Conservation (phyloP, 2,888 invertebrate species). For the Ormia ochracea region DNA sequence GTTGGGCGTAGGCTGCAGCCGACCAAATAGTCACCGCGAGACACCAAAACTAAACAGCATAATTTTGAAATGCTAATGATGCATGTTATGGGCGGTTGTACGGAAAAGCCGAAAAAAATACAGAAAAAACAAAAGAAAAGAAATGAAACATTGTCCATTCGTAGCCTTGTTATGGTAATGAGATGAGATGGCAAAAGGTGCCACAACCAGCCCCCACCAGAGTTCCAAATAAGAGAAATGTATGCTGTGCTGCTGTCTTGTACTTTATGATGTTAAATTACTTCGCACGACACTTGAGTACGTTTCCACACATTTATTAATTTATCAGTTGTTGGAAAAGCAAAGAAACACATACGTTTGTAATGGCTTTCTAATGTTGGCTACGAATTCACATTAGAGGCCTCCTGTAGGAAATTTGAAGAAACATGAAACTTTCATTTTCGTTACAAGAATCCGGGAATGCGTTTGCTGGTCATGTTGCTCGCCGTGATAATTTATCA, state of each 20-base stretch:
- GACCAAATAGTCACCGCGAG: not conserved
- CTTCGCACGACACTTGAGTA: conserved; percentile 53
- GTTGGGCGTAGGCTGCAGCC: conserved; percentile 30
- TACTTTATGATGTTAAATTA: conserved; percentile 54
- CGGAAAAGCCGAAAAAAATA: not conserved
- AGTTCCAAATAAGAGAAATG: conserved; percentile 11
- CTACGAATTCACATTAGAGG: not conserved
- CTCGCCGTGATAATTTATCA: conserved; percentile 3
- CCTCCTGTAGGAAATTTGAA: not conserved
- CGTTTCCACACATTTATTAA: conserved; percentile 50
- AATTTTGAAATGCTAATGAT: conserved; percentile 57
- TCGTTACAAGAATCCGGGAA: conserved; percentile 3
- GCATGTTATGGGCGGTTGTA: conserved; percentile 44
- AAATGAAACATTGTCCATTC: conserved; percentile 39
- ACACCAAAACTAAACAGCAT: conserved; percentile 33
- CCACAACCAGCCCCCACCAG: not conserved
- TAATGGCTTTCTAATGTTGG: conserved; percentile 17
- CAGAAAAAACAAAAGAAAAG: not conserved
- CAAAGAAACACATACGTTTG: conserved; percentile 1
- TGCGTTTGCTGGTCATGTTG: conserved; percentile 15
- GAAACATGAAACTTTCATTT: conserved; percentile 43
- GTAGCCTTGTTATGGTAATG: conserved; percentile 51
- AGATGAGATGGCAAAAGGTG: conserved; percentile 35
- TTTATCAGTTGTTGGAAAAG: conserved; percentile 49
- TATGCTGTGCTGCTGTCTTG: conserved; percentile 38